These are phyloP conservation scores for Montipora sp. DNA, from an alignment of 64 coral and sea anemone genomes.

Conservation along the genomic window DNA sequence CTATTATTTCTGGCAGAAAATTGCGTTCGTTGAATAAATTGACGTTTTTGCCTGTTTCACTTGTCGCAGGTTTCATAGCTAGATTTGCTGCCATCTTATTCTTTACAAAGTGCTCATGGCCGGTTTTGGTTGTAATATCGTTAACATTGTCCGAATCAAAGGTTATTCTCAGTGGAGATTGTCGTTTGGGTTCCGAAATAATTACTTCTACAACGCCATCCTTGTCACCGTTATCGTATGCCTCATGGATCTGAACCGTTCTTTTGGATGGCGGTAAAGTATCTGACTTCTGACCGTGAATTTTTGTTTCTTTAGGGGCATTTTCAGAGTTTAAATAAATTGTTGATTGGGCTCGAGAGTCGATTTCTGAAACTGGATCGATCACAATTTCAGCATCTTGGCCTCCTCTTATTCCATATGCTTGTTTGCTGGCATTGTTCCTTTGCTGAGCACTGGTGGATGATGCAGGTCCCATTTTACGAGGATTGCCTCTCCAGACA, in stretches of 20 bases:
- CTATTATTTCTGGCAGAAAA: neutral
- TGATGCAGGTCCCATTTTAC: too few relatives aligned
- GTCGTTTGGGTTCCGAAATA: neutral
- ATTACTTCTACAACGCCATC: neutral
- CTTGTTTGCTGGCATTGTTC: neutral
- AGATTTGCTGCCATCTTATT: neutral
- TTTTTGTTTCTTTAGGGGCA: neutral
- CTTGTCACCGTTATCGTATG: neutral
- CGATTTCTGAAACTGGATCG: neutral
- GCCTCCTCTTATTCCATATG: neutral
- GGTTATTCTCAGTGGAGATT: neutral
- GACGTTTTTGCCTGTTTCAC: neutral
- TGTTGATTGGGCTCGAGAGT: neutral
- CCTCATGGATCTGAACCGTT: neutral
- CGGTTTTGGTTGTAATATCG: neutral
- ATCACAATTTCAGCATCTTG: neutral
- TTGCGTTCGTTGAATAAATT: neutral
- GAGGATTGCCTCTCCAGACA: neutral
- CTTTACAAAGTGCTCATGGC: neutral
- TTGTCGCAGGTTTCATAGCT: neutral
- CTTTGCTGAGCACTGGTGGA: neutral
- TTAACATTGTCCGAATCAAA: neutral
- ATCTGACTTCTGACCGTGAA: neutral
- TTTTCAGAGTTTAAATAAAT: neutral
- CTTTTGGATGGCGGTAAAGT: neutral